Evolutionary conservation across 2,888 invertebrate species (phyloP).

Genomic region (Thera britannica): DNA sequence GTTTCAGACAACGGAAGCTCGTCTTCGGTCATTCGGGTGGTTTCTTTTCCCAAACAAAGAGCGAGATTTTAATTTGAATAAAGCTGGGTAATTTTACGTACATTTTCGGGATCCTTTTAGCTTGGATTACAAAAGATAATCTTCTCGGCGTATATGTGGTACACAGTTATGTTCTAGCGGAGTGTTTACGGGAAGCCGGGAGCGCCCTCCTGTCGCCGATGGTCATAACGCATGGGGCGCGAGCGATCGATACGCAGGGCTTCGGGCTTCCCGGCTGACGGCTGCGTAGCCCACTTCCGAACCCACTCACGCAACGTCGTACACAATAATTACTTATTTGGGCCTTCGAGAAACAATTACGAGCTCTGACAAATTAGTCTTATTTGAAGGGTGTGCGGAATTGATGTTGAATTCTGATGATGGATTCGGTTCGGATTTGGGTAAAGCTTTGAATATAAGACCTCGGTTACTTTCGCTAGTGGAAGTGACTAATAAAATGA

Average conservation of each 20-base stretch:
- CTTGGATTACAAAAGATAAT: constrained; percentile 27
- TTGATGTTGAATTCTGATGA: constrained; percentile 4
- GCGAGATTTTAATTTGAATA: constrained; percentile 31
- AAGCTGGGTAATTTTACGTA: constrained; percentile 21
- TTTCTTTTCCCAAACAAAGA: constrained; percentile 29
- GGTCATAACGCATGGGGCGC: constrained; percentile 76
- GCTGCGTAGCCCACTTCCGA: constrained; percentile 56
- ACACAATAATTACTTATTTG: constrained; percentile 51
- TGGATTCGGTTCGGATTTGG: constrained; percentile 11
- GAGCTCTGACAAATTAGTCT: constrained; percentile 31
- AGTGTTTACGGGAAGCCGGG: constrained; percentile 70
- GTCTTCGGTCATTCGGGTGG: constrained; percentile 25
- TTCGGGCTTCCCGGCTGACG: constrained; percentile 63
- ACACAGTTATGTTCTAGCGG: constrained; percentile 55
- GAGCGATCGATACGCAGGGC: constrained; percentile 79
- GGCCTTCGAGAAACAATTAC: constrained; percentile 52
- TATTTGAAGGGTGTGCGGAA: constrained; percentile 22
- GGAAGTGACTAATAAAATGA: not conserved
- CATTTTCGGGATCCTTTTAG: constrained; percentile 14
- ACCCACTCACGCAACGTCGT: constrained; percentile 60
- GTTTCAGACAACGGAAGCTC: constrained; percentile 27
- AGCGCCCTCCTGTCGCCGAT: constrained; percentile 80
- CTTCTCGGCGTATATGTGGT: constrained; percentile 38
- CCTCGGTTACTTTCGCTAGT: not conserved
- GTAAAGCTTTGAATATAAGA: constrained; percentile 9